Base-by-base conservation (phyloP, 1,140 invertebrate genomes). In the Ceratina australensis region DNA sequence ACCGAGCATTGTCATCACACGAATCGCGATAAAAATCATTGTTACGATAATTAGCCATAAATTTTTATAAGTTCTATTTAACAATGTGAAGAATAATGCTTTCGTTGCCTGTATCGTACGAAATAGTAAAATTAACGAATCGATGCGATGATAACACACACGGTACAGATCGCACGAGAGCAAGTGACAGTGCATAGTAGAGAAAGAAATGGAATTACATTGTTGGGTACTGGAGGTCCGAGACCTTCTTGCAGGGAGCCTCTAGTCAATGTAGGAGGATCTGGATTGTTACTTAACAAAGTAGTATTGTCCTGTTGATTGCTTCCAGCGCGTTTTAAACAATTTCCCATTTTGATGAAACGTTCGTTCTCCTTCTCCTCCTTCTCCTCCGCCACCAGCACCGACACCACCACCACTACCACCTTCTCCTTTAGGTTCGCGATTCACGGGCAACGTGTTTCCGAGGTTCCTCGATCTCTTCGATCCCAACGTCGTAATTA, bases 281-380 rank as follows among this genome's bases (percentile, higher is more conserved):
- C 91, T 15, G 88, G 84, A 84, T 90, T 92, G 74, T 92, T 93
- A 82, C 90, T 92, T 52, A 94, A 83, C 47, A 94, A 85, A 47
- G 92, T 94, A 52, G 93, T 92, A 86, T 94, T 93, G 89, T 94
- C 93, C 78, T 93, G 91, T 78, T 93, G 92, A 73, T 89, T 91
- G 59, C 93, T 90, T 71, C 87, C 87, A 69, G 87, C 80, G 56
- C 91, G 89, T 88, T 94, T 94, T 47, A 94, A 83, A 82, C 93
- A 94, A 82, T 94, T 94, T 69, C 93, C 93, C 93, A 94, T 94
- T 75, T 81, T 73, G 26, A 57, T 13, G 47, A 18, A 56, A 71
- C 80, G 74, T 81, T 65, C 60, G 33, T 52, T 79, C 49, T 42
- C 33, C 33, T 42, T 42, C 33, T 42, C 28, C 28, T 33, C 33